Evolutionary conservation across 2,797 vertebrate species (phyloP).

Genomic region (Aratinga solstitialis): DNA sequence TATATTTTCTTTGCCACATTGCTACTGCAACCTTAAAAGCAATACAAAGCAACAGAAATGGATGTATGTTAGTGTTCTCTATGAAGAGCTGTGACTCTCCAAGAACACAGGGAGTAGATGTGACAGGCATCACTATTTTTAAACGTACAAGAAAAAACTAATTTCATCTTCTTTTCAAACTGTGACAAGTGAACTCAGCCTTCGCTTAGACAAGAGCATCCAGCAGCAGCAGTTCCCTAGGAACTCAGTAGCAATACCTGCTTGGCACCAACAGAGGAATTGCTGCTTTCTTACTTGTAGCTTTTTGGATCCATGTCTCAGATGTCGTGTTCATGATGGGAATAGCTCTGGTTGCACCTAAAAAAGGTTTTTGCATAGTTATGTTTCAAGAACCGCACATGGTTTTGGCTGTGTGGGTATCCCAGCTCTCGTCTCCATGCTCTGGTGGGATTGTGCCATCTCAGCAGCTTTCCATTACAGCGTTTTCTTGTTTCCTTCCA

Average conservation of each 20-base stretch:
- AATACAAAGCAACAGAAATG: not conserved
- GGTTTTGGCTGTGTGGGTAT: fast-evolving
- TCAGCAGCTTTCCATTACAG: not conserved
- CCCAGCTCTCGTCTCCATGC: not conserved
- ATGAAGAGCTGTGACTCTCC: not conserved
- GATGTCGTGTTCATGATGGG: fast-evolving
- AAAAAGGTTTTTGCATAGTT: fast-evolving
- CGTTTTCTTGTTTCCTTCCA: constrained; percentile 67
- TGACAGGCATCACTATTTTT: not conserved
- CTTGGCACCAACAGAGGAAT: not conserved
- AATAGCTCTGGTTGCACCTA: not conserved
- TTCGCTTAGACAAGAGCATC: not conserved
- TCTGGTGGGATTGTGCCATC: not conserved
- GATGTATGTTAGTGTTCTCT: not conserved
- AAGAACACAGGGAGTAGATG: not conserved
- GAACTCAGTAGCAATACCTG: not conserved
- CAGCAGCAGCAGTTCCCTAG: not conserved
- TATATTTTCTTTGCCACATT: not conserved
- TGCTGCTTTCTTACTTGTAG: no score
- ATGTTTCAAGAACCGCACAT: fast-evolving
- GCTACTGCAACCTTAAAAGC: not conserved
- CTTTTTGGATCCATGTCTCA: fast-evolving
- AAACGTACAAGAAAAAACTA: not conserved
- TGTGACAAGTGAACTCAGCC: not conserved
- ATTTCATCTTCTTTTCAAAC: not conserved